A percentile compares a stretch with the other conserved stretches of the same genome.
phyloP scores from a whole-genome alignment of 2,888 invertebrate genomes.

The Microctonus brassicae region DNA sequence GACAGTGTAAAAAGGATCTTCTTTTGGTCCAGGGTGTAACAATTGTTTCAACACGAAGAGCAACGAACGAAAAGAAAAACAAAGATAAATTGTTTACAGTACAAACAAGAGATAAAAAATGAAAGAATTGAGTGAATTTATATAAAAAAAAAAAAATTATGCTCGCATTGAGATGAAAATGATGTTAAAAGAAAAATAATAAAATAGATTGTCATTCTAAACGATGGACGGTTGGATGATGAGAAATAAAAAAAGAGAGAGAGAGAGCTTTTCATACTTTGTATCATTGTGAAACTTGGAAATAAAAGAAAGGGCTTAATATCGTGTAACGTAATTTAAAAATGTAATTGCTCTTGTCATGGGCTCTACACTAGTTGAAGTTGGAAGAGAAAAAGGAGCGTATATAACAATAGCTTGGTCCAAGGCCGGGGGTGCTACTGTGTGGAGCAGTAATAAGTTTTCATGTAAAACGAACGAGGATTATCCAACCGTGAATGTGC shows the following conservation, averaged over 20 bases:
- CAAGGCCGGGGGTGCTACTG: constrained; percentile 51
- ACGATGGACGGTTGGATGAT: constrained; percentile 2
- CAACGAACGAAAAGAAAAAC: background rate
- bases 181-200: background rate
- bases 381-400: constrained; percentile 27
- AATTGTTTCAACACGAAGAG: background rate
- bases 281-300: background rate
- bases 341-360: constrained; percentile 69
- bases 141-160: constrained; percentile 15
- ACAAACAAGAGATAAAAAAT: background rate
- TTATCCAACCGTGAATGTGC: constrained; percentile 68
- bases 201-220: constrained; percentile 20
- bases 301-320: constrained; percentile 62
- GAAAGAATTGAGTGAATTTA: background rate
- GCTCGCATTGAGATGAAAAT: constrained; percentile 1
- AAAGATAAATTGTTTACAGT: background rate
- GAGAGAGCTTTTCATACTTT: constrained; percentile 1
- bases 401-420: constrained; percentile 32
- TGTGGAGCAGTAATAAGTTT: constrained; percentile 64
- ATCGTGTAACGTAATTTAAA: constrained; percentile 68
- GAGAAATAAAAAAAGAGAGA: constrained; percentile 25
- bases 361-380: constrained; percentile 53
- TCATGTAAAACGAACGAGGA: constrained; percentile 67
- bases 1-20: background rate
- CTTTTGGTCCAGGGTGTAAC: background rate